Evolutionary conservation across 2,888 invertebrate species (phyloP), one percentile per base, ranked within the genome.

Genomic region (Athalia cordata): DNA sequence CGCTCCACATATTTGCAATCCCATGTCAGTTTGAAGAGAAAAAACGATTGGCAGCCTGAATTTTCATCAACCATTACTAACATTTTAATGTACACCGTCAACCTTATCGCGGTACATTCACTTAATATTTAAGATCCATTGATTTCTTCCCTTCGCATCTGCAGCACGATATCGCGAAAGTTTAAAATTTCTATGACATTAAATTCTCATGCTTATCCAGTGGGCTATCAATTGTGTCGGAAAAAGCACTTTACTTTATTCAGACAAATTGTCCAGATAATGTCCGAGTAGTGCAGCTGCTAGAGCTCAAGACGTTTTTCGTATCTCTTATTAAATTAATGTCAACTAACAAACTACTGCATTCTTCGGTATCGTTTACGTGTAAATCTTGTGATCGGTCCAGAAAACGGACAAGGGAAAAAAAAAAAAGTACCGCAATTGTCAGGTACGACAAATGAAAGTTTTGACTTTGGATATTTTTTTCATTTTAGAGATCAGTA

Each of bases 201-300:
- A 29, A 29, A 29, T 2, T 29, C 29, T 29, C 11, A n/a, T 68
- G 52, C 68, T 29, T 47, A 52, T 68, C 43, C 43, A 47, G 6
- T 5, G 29, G 29, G 68, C 55, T 43, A 68, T 50, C 55, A 55
- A 29, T 1, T 29, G 2, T 2, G 68, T 52, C 55, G 29, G 47
- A 55, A 68, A 55, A 15, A 3, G 29, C 68, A 68, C 68, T 68
- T 68, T 52, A 68, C 52, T 68, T 68, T 68, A 68, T 68, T 68
- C 43, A 55, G 50, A 68, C 68, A 68, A 68, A 68, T 68, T 68
- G 68, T 68, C 55, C 47, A 68, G 68, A 6, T 9, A 68, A 29
- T 55, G 29, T 68, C n/a, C 47, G 55, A 68, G 29, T 29, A 29
- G 68, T 68, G 68, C 55, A 68, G 55, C 55, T 11, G 52, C 29